Conservation (phyloP, 2,888 invertebrate species). For the Vesta saturnalis region DNA sequence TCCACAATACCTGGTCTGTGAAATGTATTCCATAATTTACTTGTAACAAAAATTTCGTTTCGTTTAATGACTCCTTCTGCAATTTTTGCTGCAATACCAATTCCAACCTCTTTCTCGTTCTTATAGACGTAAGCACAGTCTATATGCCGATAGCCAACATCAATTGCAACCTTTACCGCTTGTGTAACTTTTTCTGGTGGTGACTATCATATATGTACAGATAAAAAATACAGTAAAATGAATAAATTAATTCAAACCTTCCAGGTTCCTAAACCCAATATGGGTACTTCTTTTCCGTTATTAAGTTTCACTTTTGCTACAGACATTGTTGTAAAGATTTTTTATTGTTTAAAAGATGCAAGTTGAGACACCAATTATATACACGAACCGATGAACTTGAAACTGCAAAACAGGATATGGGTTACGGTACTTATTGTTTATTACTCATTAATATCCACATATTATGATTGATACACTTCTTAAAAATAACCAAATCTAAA, state of each 20-base stretch:
- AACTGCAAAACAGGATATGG: too few relatives aligned
- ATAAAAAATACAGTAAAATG: neutral
- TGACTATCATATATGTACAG: neutral
- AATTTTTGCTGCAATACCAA: constrained; percentile 70
- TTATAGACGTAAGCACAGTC: constrained; percentile 79
- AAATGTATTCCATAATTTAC: too few relatives aligned
- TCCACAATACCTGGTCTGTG: constrained; percentile 83
- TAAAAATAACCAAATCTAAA: too few relatives aligned
- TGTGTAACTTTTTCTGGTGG: constrained; percentile 54
- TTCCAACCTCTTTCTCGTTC: constrained; percentile 77
- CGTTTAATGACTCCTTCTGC: constrained; percentile 72
- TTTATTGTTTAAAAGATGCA: neutral
- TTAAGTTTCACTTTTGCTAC: constrained; percentile 61
- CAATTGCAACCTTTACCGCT: constrained; percentile 77
- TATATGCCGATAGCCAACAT: constrained; percentile 79
- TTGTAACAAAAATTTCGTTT: constrained; percentile 76
- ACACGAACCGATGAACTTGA: too few relatives aligned
- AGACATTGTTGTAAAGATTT: constrained; percentile 8
- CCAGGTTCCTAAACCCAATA: constrained; percentile 74
- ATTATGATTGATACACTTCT: too few relatives aligned
- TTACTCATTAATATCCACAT: too few relatives aligned
- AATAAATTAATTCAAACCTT: too few relatives aligned
- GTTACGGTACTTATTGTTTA: too few relatives aligned
- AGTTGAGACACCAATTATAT: too few relatives aligned
- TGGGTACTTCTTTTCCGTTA: constrained; percentile 68